Evolutionary conservation across 2,888 invertebrate genomes (phyloP), one percentile per base, ranked within the genome.

Genomic region (Bhutanitis thaidina): DNA sequence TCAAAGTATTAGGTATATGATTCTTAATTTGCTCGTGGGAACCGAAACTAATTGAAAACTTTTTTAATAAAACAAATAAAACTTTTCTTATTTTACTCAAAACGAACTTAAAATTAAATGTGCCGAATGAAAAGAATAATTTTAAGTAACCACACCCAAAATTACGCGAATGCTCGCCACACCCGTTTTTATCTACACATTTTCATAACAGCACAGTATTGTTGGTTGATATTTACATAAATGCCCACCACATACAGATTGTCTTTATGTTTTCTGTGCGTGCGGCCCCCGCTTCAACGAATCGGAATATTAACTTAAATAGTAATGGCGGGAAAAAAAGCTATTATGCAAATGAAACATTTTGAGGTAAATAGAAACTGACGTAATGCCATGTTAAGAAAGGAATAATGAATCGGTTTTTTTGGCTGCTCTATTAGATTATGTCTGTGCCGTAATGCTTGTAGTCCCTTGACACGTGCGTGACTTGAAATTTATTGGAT

Each of bases 291-390:
- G 74, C 73, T 71, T 74, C 68, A 73, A 76, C 84, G 78, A 87
- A 86, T 87, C 84, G 81, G 79, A 87, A 88, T 86, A 87, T 88
- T 88, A 85, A 86, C 79, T 76, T 82, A 86, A 88, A 84, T 86
- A 86, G 81, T 83, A 80, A 83, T 80, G 80, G 77, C 79, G 70
- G 85, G 76, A 85, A 87, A 84, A 84, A 89, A 87, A 84, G 86
- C 86, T 81, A 87, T 89, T 89, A 89, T 89, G 89, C 86, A 87
- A 89, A 89, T 89, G 80, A 85, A 88, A 84, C 82, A 82, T 85
- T 86, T 87, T 81, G 82, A 81, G 81, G 85, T 85, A 89, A 87
- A 89, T 88, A 84, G 76, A 77, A 81, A 80, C 75, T 81, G 86
- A 83, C 80, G 79, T 87, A 80, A 83, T 77, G 67, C 72, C 78